Conservation (phyloP, 2,888 invertebrate genomes). For the Halictus quadricinctus region DNA sequence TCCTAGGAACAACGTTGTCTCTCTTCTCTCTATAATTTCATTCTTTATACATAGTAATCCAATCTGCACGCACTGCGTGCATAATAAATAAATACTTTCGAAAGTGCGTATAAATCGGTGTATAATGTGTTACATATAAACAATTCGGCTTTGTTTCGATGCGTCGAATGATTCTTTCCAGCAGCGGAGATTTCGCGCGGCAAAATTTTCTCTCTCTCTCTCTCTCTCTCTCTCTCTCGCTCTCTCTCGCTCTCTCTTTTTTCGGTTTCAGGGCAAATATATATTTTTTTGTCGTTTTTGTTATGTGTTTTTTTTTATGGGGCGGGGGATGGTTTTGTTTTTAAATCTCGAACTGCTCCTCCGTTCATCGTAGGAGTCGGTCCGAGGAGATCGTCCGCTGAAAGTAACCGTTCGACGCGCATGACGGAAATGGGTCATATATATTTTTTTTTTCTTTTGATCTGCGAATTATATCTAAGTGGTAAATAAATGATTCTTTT, state of each 20-base stretch:
- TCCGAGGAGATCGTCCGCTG: constrained; percentile 21
- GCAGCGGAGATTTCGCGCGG: constrained; percentile 2
- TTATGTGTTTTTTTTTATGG: not conserved
- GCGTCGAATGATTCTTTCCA: constrained; percentile 51
- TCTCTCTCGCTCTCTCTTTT: not conserved
- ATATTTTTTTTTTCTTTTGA: constrained; percentile 35
- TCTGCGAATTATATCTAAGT: constrained; percentile 57
- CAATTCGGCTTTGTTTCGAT: constrained; percentile 60
- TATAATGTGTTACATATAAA: constrained; percentile 67
- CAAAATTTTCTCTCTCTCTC: not conserved
- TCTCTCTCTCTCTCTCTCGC: too few species aligned
- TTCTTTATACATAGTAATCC: constrained; percentile 59
- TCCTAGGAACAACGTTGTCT: constrained; percentile 60
- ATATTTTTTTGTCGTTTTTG: not conserved
- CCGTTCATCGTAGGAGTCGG: constrained; percentile 18
- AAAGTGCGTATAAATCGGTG: constrained; percentile 71
- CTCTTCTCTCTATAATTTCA: constrained; percentile 40
- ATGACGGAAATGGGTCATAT: constrained; percentile 53
- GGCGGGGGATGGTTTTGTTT: not conserved
- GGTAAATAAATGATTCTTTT: constrained; percentile 45
- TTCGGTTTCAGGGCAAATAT: constrained; percentile 9
- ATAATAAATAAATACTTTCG: constrained; percentile 69
- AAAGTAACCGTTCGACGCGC: constrained; percentile 51
- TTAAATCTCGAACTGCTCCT: constrained; percentile 1
- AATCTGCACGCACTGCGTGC: constrained; percentile 64